Conservation (phyloP, 2,797 vertebrate genomes). For the Yasuhikotakia modesta region DNA sequence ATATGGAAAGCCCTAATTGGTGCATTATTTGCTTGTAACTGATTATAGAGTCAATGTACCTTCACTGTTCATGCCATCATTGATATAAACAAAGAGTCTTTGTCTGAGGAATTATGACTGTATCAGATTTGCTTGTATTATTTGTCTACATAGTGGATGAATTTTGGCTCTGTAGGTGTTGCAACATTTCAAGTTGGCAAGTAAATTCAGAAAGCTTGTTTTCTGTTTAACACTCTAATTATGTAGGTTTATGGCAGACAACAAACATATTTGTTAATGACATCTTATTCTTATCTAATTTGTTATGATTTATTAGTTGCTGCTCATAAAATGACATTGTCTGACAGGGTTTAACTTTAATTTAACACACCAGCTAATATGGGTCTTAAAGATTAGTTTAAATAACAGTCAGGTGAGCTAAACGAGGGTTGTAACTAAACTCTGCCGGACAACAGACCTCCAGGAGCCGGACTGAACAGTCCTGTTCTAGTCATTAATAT, state of each 20-base stretch:
- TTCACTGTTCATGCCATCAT: neutral
- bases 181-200: too few relatives aligned
- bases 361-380: too few relatives aligned
- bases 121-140: neutral
- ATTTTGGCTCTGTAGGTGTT: neutral
- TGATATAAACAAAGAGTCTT: neutral
- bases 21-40: conserved; percentile 12
- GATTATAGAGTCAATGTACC: neutral
- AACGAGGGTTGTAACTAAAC: too few relatives aligned
- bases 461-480: too few relatives aligned
- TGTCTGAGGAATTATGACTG: neutral
- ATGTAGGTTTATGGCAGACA: neutral
- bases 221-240: neutral
- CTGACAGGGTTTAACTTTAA: too few relatives aligned
- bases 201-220: too few relatives aligned
- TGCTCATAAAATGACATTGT: too few relatives aligned
- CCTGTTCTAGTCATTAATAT: too few relatives aligned
- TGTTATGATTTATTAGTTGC: neutral
- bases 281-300: neutral
- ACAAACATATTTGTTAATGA: neutral
- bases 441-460: too few relatives aligned
- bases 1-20: conserved; percentile 4
- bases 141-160: neutral
- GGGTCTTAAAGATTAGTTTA: too few relatives aligned
- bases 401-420: too few relatives aligned